Evolutionary conservation across 1,140 invertebrate species (phyloP), one percentile per base, ranked within the genome.

Genomic region (Bicyclus anynana): DNA sequence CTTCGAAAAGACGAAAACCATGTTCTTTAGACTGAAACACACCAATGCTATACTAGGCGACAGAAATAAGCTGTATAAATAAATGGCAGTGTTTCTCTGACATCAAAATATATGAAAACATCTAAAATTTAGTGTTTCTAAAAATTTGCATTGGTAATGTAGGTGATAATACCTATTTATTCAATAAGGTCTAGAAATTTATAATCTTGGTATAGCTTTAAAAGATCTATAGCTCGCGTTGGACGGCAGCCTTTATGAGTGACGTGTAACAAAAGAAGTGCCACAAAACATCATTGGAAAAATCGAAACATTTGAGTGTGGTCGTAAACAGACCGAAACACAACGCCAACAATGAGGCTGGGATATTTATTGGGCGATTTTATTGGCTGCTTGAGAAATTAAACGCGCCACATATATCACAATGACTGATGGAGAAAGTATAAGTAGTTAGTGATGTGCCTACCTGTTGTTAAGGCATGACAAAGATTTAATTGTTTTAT

Each of bases 351-450:
- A 69, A 67, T 64, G 60, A 61, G 57, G 42, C 27, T 16, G 27
- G 49, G 61, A 67, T 69, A 69, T 69, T 69, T 69, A 69, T 69
- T 69, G 55, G 64, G 57, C 54, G 54, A 64, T 67, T 69, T 69
- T 69, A 67, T 67, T 69, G 67, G 60, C 54, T 59, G 56, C 60
- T 62, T 44, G 53, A 63, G 60, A 62, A 69, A 69, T 69, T 69
- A 69, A 69, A 69, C 54, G 57, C 55, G 51, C 27, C 35, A 59
- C 60, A 64, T 63, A 61, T 63, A 69, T 69, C 64, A 66, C 46
- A 52, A 49, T 63, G 63, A 66, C 42, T 62, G 62, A 69, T 65
- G 53, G 59, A 13, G 57, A 54, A 47, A 46, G 46, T 53, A 54
- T 47, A 14, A 16, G 18, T 23, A 27, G 26, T 20, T 51, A 20